phyloP scores from a whole-genome alignment of 2,888 invertebrate species.

The Drosophila silvestris region DNA sequence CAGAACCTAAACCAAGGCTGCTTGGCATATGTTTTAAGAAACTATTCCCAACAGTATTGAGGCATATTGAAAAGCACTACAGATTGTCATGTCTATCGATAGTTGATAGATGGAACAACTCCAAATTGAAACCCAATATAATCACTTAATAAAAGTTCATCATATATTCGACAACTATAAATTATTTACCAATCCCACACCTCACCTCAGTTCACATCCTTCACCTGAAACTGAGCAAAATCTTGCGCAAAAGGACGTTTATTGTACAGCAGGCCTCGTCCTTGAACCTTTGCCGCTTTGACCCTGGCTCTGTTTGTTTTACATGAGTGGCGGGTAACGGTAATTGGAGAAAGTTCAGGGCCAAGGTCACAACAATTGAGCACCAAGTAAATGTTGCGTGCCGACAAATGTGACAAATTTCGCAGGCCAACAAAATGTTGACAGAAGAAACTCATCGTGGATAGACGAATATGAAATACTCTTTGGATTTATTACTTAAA shows the following conservation, averaged over 20 bases:
- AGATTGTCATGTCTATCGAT: neutral
- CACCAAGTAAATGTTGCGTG: slow-evolving; percentile 50
- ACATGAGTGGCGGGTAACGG: slow-evolving; percentile 35
- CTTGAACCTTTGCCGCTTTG: slow-evolving; percentile 43
- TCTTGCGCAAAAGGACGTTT: neutral
- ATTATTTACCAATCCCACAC: neutral
- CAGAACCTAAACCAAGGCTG: no score
- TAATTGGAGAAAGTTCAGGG: slow-evolving; percentile 58
- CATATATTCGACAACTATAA: neutral
- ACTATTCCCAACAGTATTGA: neutral
- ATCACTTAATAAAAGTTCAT: neutral
- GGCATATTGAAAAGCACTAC: neutral
- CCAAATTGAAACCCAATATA: neutral
- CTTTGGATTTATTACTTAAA: neutral
- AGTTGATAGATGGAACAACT: neutral
- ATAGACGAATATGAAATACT: neutral
- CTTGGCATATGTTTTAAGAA: neutral
- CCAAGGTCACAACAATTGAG: slow-evolving; percentile 39
- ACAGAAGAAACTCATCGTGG: slow-evolving; percentile 3
- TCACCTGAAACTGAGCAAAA: neutral
- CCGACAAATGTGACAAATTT: slow-evolving; percentile 13
- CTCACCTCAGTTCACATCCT: neutral
- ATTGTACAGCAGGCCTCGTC: slow-evolving; percentile 8
- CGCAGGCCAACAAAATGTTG: slow-evolving; percentile 33
- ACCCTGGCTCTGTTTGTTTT: slow-evolving; percentile 23